These are phyloP conservation scores for Chiridota heheva DNA, from an alignment of 35 echinoderm and acorn worm species.

Conservation along the genomic window DNA sequence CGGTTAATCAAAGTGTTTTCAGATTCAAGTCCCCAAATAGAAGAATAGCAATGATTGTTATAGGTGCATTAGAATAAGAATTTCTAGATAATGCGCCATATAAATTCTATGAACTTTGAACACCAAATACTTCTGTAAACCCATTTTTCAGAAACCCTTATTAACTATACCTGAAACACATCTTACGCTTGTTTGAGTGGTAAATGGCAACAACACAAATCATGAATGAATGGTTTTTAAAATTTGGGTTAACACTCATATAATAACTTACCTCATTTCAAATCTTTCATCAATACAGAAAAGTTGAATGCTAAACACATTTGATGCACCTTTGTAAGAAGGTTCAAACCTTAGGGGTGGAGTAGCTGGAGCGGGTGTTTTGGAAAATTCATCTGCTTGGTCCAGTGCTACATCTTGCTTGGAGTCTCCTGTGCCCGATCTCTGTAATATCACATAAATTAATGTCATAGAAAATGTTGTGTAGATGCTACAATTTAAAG, in stretches of 20 bases:
- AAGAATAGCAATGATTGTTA: too few species aligned
- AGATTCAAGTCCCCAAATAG: too few species aligned
- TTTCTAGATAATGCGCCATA: too few species aligned
- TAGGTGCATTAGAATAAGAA: too few species aligned
- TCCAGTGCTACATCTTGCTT: conserved; percentile 7
- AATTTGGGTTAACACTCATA: background rate
- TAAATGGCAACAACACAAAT: background rate
- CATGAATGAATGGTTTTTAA: background rate
- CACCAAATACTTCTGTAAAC: too few species aligned
- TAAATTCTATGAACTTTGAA: too few species aligned
- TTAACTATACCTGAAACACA: background rate
- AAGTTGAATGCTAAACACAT: conserved; percentile 83
- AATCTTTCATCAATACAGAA: conserved; percentile 97
- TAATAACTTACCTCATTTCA: conserved; percentile 92
- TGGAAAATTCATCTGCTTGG: conserved; percentile 25
- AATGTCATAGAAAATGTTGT: too few species aligned
- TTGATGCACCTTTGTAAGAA: conserved; percentile 70
- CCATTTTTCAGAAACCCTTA: background rate
- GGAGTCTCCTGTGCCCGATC: conserved; percentile 28
- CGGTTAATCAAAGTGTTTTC: too few species aligned
- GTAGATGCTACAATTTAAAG: too few species aligned
- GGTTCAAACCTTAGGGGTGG: conserved; percentile 72
- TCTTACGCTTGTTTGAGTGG: too few species aligned
- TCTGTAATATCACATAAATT: conserved; percentile 24
- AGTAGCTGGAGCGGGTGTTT: conserved; percentile 29